A percentile compares a stretch with the other conserved stretches of the same genome.
phyloP scores from a whole-genome alignment of 2,888 invertebrate genomes.

The Melanostoma mellinum region DNA sequence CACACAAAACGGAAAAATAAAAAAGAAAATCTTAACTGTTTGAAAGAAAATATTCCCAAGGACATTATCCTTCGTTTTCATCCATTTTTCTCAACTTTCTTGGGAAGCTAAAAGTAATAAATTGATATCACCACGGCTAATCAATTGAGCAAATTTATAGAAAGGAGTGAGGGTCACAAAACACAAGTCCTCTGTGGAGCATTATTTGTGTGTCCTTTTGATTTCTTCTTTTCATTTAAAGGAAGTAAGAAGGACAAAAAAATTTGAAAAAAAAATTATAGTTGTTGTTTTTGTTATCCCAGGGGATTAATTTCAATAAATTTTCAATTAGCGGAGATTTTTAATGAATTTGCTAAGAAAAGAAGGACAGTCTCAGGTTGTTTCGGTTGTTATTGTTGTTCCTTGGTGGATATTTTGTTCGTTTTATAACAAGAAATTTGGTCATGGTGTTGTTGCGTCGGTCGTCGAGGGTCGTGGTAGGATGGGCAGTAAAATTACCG shows the following conservation, averaged over 20 bases:
- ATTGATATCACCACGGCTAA: conserved; percentile 73
- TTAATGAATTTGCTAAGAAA: conserved; percentile 68
- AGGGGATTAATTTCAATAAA: conserved; percentile 72
- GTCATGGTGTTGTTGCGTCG: background rate
- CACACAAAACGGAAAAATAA: background rate
- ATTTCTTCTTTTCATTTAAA: conserved; percentile 46
- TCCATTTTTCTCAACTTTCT: conserved; percentile 44
- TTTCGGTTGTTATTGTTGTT: conserved; percentile 2
- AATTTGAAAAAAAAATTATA: conserved; percentile 18
- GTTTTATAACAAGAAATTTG: background rate
- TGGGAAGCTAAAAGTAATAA: conserved; percentile 68
- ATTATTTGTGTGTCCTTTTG: conserved; percentile 68
- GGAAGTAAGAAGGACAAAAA: conserved; percentile 9
- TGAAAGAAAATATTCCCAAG: conserved; percentile 49
- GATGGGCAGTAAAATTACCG: conserved; percentile 38
- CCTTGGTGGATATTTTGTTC: conserved; percentile 3
- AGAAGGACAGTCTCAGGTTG: conserved; percentile 59
- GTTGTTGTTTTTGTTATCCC: conserved; percentile 69
- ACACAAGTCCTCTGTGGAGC: conserved; percentile 41
- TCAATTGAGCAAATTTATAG: conserved; percentile 65
- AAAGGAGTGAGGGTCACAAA: background rate
- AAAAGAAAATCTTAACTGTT: conserved; percentile 7
- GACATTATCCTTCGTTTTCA: conserved; percentile 31
- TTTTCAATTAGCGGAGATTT: conserved; percentile 72
- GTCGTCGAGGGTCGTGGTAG: background rate